Conservation (phyloP, 2,113 vertebrate species). For the Colius striatus region DNA sequence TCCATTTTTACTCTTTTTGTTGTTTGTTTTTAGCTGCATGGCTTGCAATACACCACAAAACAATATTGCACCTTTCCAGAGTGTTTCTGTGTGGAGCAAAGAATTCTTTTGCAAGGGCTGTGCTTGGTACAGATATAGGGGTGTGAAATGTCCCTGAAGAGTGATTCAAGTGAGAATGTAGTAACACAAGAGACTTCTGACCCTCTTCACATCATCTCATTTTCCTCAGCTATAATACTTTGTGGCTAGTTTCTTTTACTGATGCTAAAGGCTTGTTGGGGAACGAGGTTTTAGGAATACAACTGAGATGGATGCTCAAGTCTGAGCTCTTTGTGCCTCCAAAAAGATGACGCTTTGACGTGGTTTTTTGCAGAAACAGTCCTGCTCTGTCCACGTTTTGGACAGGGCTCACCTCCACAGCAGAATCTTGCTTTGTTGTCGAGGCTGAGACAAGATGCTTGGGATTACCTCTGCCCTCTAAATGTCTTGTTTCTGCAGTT, state of each 20-base stretch:
- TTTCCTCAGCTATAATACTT: background rate
- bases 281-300: background rate
- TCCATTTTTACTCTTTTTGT: background rate
- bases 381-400: conserved; percentile 27
- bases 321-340: background rate
- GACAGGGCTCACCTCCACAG: conserved; percentile 60
- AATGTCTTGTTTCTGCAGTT: background rate
- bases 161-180: background rate
- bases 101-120: background rate
- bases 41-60: background rate
- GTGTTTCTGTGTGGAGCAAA: background rate
- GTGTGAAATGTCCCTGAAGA: background rate
- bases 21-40: background rate
- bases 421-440: background rate
- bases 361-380: background rate
- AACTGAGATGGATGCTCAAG: background rate
- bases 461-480: background rate
- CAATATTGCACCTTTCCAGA: background rate
- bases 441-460: background rate
- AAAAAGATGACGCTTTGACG: background rate
- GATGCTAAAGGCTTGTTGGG: background rate
- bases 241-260: background rate
- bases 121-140: background rate
- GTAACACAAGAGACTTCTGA: accelerated
- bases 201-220: background rate